Evolutionary conservation across 2,113 vertebrate genomes (phyloP).

Genomic region (Nibea albiflora): DNA sequence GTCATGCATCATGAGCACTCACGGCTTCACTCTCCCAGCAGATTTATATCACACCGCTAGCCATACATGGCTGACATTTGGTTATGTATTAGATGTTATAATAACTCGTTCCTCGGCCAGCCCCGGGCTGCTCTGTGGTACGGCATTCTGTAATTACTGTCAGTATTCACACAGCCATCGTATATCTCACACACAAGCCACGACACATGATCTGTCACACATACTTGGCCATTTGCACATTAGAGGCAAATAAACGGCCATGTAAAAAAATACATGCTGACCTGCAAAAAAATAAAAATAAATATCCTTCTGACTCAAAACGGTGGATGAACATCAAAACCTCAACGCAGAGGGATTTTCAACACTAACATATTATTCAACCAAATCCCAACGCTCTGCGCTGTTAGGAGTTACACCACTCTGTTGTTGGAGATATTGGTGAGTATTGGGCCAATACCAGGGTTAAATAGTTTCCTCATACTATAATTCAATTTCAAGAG

Average conservation of each 20-base stretch:
- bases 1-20: conserved; percentile 13
- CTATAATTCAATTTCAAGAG: conserved; percentile 34
- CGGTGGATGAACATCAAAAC: conserved; percentile 50
- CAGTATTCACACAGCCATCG: conserved; percentile 52
- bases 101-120: conserved; percentile 67
- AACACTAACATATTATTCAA: conserved; percentile 30
- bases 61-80: conserved; percentile 64
- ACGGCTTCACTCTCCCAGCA: conserved; percentile 22
- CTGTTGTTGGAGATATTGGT: conserved; percentile 25
- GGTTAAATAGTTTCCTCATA: conserved; percentile 40
- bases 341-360: conserved; percentile 44
- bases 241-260: conserved; percentile 49
- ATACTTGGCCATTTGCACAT: conserved; percentile 45
- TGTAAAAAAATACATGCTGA: conserved; percentile 51
- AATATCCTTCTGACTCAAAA: conserved; percentile 4
- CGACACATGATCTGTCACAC: conserved; percentile 58
- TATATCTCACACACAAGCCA: conserved; percentile 63
- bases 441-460: conserved; percentile 5
- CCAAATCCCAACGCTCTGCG: not conserved
- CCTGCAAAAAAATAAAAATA: conserved; percentile 14
- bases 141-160: conserved; percentile 77
- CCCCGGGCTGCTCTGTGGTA: conserved; percentile 65
- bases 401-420: not conserved
- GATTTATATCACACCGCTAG: conserved; percentile 54
- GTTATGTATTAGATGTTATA: conserved; percentile 74